These are phyloP conservation scores for Lydus trimaculatus DNA, from an alignment of 2,888 invertebrate species.

Conservation along the genomic window DNA sequence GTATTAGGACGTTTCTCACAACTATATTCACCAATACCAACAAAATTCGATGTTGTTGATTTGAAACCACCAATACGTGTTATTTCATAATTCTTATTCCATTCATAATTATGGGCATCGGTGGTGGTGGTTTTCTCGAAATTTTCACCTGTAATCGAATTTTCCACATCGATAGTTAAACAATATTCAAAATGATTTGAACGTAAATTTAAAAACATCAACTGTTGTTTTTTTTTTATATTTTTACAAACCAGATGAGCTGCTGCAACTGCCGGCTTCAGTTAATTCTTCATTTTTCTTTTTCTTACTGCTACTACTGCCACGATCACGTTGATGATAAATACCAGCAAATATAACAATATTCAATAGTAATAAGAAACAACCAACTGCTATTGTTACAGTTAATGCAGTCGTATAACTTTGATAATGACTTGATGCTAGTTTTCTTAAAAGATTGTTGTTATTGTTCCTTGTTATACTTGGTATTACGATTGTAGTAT, in stretches of 20 bases:
- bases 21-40: conserved; percentile 67
- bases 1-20: conserved; percentile 62
- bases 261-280: conserved; percentile 75
- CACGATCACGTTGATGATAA: conserved; percentile 79
- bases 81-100: conserved; percentile 62
- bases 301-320: conserved; percentile 64
- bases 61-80: conserved; percentile 64
- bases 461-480: conserved; percentile 64
- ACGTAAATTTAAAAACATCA: background rate
- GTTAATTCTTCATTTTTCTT: conserved; percentile 80
- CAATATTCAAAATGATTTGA: background rate
- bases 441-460: conserved; percentile 74
- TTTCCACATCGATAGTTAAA: conserved; percentile 1
- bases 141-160: conserved; percentile 9
- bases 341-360: conserved; percentile 89
- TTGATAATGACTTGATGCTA: conserved; percentile 85
- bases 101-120: conserved; percentile 30
- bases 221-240: background rate
- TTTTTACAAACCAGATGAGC: conserved; percentile 59
- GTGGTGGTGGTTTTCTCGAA: background rate
- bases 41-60: conserved; percentile 60
- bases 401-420: conserved; percentile 89
- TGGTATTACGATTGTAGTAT: conserved; percentile 62
- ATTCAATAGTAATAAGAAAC: conserved; percentile 81
- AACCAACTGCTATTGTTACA: conserved; percentile 87